Conservation (phyloP, 2,888 invertebrate species). For the Cylloceria caligata region DNA sequence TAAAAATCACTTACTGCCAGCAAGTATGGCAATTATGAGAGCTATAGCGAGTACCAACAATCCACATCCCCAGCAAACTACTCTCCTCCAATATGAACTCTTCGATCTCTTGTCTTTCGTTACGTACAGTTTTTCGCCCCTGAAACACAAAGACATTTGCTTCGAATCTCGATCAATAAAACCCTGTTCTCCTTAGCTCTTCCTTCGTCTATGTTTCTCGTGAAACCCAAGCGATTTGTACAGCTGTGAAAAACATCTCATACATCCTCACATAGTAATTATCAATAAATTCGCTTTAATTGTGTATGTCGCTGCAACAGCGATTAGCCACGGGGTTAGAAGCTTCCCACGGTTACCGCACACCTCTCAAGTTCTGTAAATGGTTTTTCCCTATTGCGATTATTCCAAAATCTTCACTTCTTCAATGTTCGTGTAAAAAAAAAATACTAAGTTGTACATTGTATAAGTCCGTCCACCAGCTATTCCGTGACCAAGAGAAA, state of each 20-base stretch:
- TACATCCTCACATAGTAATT: constrained; percentile 27
- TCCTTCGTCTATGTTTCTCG: constrained; percentile 12
- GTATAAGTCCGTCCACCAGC: constrained; percentile 63
- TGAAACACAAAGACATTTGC: constrained; percentile 84
- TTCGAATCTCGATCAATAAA: constrained; percentile 59
- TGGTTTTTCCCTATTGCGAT: constrained; percentile 40
- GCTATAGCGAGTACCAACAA: constrained; percentile 88
- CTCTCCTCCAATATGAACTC: constrained; percentile 87
- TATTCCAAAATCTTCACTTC: constrained; percentile 29
- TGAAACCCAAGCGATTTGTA: constrained; percentile 71
- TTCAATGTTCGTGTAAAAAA: constrained; percentile 25
- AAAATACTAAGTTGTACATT: constrained; percentile 49
- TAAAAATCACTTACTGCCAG: constrained; percentile 88
- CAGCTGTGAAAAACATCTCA: constrained; percentile 58
- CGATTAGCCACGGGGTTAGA: constrained; percentile 68
- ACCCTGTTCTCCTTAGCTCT: not conserved
- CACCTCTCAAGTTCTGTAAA: constrained; percentile 58
- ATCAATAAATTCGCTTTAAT: constrained; percentile 11
- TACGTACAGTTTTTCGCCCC: constrained; percentile 93
- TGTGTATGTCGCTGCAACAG: constrained; percentile 23
- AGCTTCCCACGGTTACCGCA: constrained; percentile 68
- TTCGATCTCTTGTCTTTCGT: constrained; percentile 92
- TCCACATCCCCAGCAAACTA: constrained; percentile 90
- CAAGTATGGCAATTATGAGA: constrained; percentile 90
- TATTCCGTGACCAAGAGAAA: constrained; percentile 64